Evolutionary conservation across 1,140 invertebrate genomes (phyloP).

Genomic region (Caerostris extrusa): DNA sequence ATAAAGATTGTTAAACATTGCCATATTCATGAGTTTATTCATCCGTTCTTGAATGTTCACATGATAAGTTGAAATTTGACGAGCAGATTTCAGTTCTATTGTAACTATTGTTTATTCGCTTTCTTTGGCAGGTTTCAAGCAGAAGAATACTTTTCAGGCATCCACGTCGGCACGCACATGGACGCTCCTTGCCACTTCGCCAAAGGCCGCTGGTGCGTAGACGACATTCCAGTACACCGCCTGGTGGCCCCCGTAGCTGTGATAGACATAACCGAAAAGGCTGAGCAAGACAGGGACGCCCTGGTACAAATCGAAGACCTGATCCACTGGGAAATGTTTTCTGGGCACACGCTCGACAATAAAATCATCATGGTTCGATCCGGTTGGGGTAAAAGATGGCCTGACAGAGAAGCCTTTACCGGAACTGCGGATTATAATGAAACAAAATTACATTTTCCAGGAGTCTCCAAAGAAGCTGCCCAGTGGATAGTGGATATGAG

Average conservation of each 20-base stretch:
- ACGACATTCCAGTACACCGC: constrained; percentile 85
- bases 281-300: not conserved
- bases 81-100: no score
- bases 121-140: constrained; percentile 82
- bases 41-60: no score
- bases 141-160: constrained; percentile 84
- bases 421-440: constrained; percentile 74
- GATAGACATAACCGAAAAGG: constrained; percentile 83
- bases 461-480: constrained; percentile 84
- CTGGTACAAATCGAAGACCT: constrained; percentile 79
- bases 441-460: constrained; percentile 80
- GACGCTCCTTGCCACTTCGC: constrained; percentile 87
- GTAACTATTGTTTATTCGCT: no score
- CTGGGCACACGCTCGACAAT: constrained; percentile 81
- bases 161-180: constrained; percentile 87
- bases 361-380: constrained; percentile 83
- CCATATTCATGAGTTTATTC: no score
- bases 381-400: constrained; percentile 82
- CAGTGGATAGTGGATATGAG: constrained; percentile 84
- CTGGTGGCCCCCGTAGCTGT: constrained; percentile 84
- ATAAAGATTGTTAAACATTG: no score
- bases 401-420: constrained; percentile 78
- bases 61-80: no score
- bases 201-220: constrained; percentile 83
- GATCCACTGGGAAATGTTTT: constrained; percentile 81